These are phyloP conservation scores for Tor tambroides DNA, from an alignment of 2,113 vertebrate genomes.

Conservation along the genomic window DNA sequence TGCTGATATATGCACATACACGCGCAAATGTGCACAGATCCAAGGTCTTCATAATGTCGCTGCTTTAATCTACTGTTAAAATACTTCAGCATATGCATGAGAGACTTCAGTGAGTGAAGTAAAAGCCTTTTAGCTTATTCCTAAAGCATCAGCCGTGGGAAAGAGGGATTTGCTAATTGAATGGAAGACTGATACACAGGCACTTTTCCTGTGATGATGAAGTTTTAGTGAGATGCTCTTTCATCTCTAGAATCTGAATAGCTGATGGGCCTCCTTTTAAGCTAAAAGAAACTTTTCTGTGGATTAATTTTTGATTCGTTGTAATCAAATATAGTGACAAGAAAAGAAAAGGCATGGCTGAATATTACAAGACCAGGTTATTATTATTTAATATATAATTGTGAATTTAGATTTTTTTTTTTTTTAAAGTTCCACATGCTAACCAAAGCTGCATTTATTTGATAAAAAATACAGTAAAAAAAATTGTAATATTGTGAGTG, in stretches of 20 bases:
- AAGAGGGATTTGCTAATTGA: conserved; percentile 37
- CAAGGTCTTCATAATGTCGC: not conserved
- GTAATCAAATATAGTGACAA: not conserved
- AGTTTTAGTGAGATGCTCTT: not conserved
- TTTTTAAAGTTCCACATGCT: too few species aligned
- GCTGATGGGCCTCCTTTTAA: not conserved
- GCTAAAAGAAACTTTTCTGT: not conserved
- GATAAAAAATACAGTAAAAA: too few species aligned
- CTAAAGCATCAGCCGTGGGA: conserved; percentile 25
- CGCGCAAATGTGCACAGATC: not conserved
- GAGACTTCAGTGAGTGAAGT: conserved; percentile 38
- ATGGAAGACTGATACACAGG: not conserved
- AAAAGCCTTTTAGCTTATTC: conserved; percentile 44
- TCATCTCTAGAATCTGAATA: conserved; percentile 2
- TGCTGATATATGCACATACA: conserved; percentile 7
- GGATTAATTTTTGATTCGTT: not conserved
- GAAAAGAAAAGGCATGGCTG: not conserved
- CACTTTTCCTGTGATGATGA: not conserved
- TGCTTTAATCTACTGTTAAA: conserved; percentile 42
- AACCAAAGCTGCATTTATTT: too few species aligned
- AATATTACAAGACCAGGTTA: not conserved
- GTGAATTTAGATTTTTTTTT: too few species aligned
- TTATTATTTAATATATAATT: not conserved
- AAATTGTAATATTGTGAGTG: too few species aligned
- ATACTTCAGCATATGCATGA: conserved; percentile 26